Percentiles rank a stretch among this genome's conserved stretches.
phyloP scores from a whole-genome alignment of 2,113 vertebrate species.

The Nicator chloris region DNA sequence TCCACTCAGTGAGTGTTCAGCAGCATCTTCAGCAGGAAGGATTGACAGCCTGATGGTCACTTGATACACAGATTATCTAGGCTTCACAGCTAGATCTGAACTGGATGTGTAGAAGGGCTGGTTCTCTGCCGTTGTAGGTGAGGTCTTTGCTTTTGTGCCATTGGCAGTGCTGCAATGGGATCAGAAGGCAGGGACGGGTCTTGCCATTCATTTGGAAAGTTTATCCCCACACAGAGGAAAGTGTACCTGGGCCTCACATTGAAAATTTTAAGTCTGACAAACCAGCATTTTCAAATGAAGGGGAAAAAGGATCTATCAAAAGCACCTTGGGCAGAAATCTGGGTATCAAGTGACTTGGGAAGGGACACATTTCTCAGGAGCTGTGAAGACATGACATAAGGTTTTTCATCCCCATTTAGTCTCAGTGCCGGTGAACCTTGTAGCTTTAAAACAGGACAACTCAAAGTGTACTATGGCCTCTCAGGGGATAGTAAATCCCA shows the following conservation, averaged over 20 bases:
- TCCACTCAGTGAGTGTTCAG: neutral
- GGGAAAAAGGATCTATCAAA: neutral
- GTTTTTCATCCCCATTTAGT: neutral
- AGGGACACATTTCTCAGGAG: neutral
- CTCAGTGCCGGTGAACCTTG: neutral
- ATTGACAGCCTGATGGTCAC: neutral
- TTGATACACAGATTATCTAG: neutral
- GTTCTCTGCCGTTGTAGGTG: neutral
- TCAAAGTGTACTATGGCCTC: neutral
- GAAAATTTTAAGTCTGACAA: neutral
- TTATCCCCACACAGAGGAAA: neutral
- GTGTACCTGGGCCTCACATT: neutral
- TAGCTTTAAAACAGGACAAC: neutral
- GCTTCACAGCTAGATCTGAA: neutral
- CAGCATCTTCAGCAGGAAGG: neutral
- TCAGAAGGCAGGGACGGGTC: neutral
- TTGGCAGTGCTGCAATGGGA: neutral
- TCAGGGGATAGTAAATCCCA: constrained; percentile 1
- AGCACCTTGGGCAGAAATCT: neutral
- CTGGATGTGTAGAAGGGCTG: neutral
- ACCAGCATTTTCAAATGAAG: neutral
- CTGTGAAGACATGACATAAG: neutral
- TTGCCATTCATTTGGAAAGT: neutral
- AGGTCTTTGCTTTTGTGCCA: neutral
- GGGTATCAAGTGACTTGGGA: neutral